Evolutionary conservation across 2,888 invertebrate genomes (phyloP).

Genomic region (Drosophila meridiana): DNA sequence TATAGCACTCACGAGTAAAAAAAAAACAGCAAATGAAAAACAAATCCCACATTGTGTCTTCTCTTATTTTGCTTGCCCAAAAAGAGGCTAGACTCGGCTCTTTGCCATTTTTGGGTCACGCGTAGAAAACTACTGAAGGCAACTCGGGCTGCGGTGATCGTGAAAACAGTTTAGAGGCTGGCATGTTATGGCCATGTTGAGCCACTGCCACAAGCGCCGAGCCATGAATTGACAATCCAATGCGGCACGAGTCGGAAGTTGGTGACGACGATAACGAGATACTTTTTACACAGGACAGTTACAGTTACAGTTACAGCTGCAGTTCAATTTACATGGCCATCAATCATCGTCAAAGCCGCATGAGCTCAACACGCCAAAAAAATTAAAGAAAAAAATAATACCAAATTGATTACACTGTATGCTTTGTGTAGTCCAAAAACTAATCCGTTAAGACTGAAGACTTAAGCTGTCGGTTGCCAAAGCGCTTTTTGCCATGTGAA

Average conservation of each 20-base stretch:
- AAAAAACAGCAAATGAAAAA: constrained; percentile 39
- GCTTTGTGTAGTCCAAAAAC: constrained; percentile 34
- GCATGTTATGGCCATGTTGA: constrained; percentile 54
- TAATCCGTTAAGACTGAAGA: constrained; percentile 62
- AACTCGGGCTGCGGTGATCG: constrained; percentile 26
- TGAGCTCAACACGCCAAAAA: constrained; percentile 16
- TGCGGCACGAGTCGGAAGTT: constrained; percentile 58
- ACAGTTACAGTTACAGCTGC: constrained; percentile 8
- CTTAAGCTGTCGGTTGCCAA: constrained; percentile 33
- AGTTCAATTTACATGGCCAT: constrained; percentile 60
- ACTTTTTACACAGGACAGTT: constrained; percentile 24
- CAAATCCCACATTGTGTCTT: constrained; percentile 50
- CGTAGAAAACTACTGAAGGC: constrained; percentile 5
- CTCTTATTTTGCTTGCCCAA: constrained; percentile 18
- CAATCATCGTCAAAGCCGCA: constrained; percentile 53
- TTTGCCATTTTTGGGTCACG: constrained; percentile 63
- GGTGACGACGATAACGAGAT: constrained; percentile 36
- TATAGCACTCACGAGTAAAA: neutral
- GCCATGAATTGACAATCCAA: constrained; percentile 51
- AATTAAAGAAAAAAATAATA: constrained; percentile 30
- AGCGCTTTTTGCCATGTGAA: constrained; percentile 37
- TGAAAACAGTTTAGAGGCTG: constrained; percentile 33
- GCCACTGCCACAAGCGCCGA: constrained; percentile 42
- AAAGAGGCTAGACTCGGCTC: constrained; percentile 29
- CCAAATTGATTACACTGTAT: constrained; percentile 53